Evolutionary conservation across 2,888 invertebrate genomes (phyloP).

Genomic region (Cheilosia vulpina): DNA sequence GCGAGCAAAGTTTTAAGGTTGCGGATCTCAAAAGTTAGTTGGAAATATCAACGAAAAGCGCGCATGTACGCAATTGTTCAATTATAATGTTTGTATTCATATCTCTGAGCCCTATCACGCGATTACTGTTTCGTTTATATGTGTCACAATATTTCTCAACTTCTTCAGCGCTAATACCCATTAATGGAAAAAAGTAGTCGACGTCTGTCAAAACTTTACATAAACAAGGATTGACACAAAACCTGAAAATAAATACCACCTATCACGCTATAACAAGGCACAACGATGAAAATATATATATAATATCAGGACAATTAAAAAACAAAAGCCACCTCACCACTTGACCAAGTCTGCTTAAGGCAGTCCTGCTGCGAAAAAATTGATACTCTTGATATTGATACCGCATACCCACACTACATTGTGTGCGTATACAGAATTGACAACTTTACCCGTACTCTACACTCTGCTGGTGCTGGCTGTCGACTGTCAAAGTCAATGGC

Average conservation of each 20-base stretch:
- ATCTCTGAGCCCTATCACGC: too few relatives aligned
- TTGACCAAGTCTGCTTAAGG: slow-evolving; percentile 22
- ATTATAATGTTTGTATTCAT: too few relatives aligned
- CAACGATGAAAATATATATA: slow-evolving; percentile 1
- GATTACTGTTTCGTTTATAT: too few relatives aligned
- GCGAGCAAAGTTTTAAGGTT: too few relatives aligned
- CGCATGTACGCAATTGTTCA: too few relatives aligned
- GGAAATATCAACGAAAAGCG: too few relatives aligned
- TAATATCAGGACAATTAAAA: slow-evolving; percentile 1
- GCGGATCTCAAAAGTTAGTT: too few relatives aligned
- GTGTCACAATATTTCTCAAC: too few relatives aligned
- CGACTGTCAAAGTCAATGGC: slow-evolving; percentile 51
- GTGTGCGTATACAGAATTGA: slow-evolving; percentile 12
- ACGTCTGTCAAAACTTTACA: too few relatives aligned
- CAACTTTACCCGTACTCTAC: slow-evolving; percentile 12
- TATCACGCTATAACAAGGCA: slow-evolving; percentile 33
- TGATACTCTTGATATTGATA: slow-evolving; percentile 2
- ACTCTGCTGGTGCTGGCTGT: slow-evolving; percentile 1
- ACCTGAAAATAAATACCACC: slow-evolving; percentile 23
- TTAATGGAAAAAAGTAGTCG: too few relatives aligned
- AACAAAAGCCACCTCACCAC: slow-evolving; percentile 18
- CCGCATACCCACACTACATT: background rate
- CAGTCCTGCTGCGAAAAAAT: slow-evolving; percentile 37
- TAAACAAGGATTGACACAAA: too few relatives aligned
- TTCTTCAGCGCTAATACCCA: too few relatives aligned